Evolutionary conservation across 2,113 vertebrate species (phyloP).

Genomic region (Brachypteracias leptosomus): DNA sequence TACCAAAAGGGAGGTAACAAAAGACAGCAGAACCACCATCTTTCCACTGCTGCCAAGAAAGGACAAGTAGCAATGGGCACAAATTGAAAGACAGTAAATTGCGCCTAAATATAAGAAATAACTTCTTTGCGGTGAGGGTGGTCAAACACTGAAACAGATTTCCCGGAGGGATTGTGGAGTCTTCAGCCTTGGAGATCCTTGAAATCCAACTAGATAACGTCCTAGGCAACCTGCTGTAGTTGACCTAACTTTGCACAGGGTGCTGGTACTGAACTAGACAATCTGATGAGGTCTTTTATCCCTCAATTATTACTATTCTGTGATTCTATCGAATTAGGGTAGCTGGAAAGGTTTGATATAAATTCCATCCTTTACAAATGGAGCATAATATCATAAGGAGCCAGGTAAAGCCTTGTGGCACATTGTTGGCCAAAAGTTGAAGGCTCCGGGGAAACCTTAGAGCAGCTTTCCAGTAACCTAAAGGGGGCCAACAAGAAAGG

Average conservation of each 20-base stretch:
- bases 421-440: not conserved
- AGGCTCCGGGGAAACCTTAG: not conserved
- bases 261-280: not conserved
- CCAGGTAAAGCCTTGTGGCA: not conserved
- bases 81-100: not conserved
- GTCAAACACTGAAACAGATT: not conserved
- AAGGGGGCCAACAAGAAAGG: not conserved
- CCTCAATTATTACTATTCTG: not conserved
- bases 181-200: not conserved
- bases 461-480: not conserved
- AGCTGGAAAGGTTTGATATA: not conserved
- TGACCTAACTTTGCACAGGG: not conserved
- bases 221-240: not conserved
- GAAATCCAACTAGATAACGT: not conserved
- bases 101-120: not conserved
- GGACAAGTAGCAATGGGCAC: not conserved
- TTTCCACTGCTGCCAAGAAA: not conserved
- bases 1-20: not conserved
- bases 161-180: not conserved
- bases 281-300: not conserved
- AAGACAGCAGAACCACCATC: not conserved
- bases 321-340: not conserved
- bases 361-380: not conserved
- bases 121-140: not conserved
- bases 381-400: not conserved